Base-by-base conservation (phyloP, 2,888 invertebrate genomes). In the Calameuta idolon region DNA sequence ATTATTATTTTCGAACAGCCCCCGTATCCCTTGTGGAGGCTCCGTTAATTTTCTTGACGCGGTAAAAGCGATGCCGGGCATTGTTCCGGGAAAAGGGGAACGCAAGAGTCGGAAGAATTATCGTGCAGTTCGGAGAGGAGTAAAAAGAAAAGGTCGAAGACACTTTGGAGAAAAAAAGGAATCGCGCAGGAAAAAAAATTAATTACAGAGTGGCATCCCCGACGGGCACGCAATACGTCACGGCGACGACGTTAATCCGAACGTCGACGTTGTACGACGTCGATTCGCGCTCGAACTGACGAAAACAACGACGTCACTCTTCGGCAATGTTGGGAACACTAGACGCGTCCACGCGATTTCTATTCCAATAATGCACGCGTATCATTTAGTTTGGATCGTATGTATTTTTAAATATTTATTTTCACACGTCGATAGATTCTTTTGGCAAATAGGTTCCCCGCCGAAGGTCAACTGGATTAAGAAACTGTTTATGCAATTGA, bases 261-360 rank as follows among this genome's bases (percentile, higher is more conserved):
- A 71, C 31, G 71, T 15, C 33, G 11, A 33, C 71, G 71, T 40
- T 30, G 5, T 15, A 37, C 69, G 69, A 9, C 31, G 68, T 71
- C 55, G n/a, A 35, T 23, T 55, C 69, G n/a, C 35, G 71, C 68
- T 71, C 34, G 55, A 23, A 55, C 74, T 30, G 23, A 12, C 75
- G 77, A 81, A 81, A 79, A 69, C 80, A 77, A 75, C 80, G 79
- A 81, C 82, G 84, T 87, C 82, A 83, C 82, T 76, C 83, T 73
- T 69, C 80, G 69, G 81, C 84, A 87, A 87, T 86, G 86, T 87
- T 83, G 78, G 81, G 79, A 80, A 81, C 83, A 85, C 85, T 86
- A 85, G 85, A 86, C 82, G 81, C 82, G 81, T 80, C 69, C 78
- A 80, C 81, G 79, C 80, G 79, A 74, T 78, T 80, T 77, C 74